A percentile compares a stretch with the other conserved stretches of the same genome.
Evolutionary conservation across 2,888 invertebrate genomes (phyloP).

Genomic region (Sceliomorpha sp.): DNA sequence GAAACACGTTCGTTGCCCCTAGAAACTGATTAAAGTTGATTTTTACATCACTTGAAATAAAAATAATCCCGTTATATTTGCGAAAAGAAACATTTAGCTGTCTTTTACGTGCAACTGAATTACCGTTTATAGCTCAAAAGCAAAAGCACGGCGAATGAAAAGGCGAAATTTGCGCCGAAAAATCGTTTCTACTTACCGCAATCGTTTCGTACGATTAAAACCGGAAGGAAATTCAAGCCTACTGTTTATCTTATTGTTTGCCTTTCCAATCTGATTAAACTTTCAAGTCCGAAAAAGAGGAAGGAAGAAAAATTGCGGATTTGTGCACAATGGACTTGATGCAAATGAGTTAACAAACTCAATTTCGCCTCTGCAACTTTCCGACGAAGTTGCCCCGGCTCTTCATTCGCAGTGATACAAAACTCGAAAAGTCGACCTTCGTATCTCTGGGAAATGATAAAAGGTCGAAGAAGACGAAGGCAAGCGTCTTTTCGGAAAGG

Average conservation of each 20-base stretch:
- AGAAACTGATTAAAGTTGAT: slow-evolving; percentile 10
- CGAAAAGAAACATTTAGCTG: no score
- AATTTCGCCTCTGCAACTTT: slow-evolving; percentile 40
- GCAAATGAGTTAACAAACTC: slow-evolving; percentile 44
- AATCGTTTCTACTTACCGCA: no score
- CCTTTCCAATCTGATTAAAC: no score
- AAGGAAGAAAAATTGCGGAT: background rate
- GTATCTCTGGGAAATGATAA: slow-evolving; percentile 17
- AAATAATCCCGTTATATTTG: slow-evolving; percentile 11
- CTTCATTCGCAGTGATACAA: slow-evolving; percentile 18
- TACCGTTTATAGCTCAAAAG: no score
- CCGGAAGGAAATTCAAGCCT: no score
- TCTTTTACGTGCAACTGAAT: no score
- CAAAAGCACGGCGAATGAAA: no score
- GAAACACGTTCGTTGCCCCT: slow-evolving; percentile 20
- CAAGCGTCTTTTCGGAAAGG: slow-evolving; percentile 26
- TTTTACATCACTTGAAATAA: slow-evolving; percentile 19
- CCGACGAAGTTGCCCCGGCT: slow-evolving; percentile 28
- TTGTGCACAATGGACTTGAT: slow-evolving; percentile 21
- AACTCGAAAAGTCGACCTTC: slow-evolving; percentile 23
- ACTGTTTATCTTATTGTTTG: no score
- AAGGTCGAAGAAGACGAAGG: no score
- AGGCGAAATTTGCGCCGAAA: no score
- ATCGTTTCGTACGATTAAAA: no score
- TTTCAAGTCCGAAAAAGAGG: no score